A percentile compares a stretch with the other conserved stretches of the same genome.
Conservation (phyloP, 1,140 invertebrate genomes). For the Eriocheir sinensis region DNA sequence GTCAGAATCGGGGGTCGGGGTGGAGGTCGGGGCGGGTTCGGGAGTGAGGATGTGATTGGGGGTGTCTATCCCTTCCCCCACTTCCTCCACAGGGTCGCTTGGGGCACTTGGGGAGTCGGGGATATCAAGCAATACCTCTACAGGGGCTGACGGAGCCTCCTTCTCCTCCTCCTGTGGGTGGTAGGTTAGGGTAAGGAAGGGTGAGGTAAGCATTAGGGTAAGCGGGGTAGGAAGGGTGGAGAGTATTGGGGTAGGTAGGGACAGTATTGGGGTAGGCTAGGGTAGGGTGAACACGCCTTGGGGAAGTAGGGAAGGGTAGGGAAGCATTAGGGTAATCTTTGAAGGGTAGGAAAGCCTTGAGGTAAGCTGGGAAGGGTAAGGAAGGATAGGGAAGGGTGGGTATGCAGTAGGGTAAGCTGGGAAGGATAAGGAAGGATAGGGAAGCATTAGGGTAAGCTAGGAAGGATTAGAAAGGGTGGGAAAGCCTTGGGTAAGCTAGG, state of each 20-base stretch:
- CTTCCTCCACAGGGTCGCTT: conserved; percentile 43
- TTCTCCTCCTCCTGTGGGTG: conserved; percentile 67
- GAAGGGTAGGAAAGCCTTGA: neutral
- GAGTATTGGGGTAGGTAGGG: neutral
- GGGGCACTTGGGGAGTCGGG: conserved; percentile 32
- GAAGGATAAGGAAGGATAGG: neutral
- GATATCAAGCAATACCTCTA: conserved; percentile 59
- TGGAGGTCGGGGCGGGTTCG: neutral
- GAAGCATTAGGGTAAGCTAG: neutral
- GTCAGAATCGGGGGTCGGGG: conserved; percentile 31
- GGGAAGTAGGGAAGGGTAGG: neutral
- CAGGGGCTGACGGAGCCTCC: conserved; percentile 43
- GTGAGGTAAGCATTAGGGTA: conserved; percentile 48
- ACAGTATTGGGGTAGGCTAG: neutral
- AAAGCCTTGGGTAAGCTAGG: neutral
- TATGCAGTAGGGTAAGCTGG: neutral
- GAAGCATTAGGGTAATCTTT: neutral
- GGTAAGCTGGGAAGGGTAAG: neutral
- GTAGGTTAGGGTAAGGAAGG: conserved; percentile 67
- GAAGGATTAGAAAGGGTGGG: neutral
- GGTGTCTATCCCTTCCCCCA: neutral
- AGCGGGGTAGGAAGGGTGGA: conserved; percentile 9
- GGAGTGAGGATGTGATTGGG: neutral
- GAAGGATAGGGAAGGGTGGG: neutral
- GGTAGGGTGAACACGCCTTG: neutral